A percentile compares a stretch with the other conserved stretches of the same genome.
These are phyloP conservation scores for Puntigrus tetrazona DNA, from an alignment of 2,113 vertebrate species.

Conservation along the genomic window DNA sequence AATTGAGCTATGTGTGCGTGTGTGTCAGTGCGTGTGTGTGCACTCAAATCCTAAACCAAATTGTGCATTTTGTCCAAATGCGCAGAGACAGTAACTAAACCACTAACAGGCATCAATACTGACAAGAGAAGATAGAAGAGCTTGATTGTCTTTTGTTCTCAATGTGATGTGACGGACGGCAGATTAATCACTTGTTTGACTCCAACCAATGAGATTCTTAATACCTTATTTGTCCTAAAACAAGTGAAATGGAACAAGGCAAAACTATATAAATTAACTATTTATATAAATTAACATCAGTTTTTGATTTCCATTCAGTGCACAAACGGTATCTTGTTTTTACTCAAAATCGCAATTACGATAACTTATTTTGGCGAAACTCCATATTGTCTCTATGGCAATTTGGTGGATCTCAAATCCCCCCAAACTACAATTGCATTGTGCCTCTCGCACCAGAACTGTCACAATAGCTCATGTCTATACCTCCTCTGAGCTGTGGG, in stretches of 20 bases:
- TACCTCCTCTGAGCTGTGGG: slow-evolving; percentile 52
- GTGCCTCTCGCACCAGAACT: slow-evolving; percentile 53
- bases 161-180: not conserved
- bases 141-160: not conserved
- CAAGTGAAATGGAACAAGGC: not conserved
- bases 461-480: slow-evolving; percentile 58
- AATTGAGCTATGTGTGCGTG: slow-evolving; percentile 37
- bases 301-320: not conserved
- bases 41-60: slow-evolving; percentile 39
- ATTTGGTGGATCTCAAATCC: slow-evolving; percentile 36
- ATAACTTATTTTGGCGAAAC: not conserved
- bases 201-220: not conserved
- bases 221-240: not conserved
- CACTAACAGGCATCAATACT: slow-evolving; percentile 33
- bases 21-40: slow-evolving; percentile 24
- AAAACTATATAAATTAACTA: not conserved
- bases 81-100: slow-evolving; percentile 37
- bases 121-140: slow-evolving; percentile 30
- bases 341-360: not conserved
- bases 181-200: not conserved
- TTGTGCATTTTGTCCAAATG: slow-evolving; percentile 43
- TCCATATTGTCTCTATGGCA: not conserved
- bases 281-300: no score
- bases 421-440: slow-evolving; percentile 33
- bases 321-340: not conserved